Evolutionary conservation across 2,113 vertebrate species (phyloP).

Genomic region (Orientallactaga bullata): DNA sequence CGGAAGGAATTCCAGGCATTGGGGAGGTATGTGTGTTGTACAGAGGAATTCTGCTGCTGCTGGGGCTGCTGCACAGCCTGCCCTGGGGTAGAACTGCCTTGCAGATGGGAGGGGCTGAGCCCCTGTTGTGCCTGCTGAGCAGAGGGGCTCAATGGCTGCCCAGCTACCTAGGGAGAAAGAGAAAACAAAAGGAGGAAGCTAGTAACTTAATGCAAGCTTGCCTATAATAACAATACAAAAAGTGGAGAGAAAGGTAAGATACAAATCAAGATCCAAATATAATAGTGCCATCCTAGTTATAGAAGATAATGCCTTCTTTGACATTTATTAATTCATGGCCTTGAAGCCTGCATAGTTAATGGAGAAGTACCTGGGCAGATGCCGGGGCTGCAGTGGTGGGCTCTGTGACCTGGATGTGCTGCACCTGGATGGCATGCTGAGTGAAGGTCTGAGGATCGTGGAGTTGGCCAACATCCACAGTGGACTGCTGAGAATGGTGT

Average conservation of each 20-base stretch:
- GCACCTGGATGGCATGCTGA: constrained; percentile 98
- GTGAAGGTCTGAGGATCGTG: constrained; percentile 96
- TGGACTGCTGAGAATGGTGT: constrained; percentile 95
- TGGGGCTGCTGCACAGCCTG: constrained; percentile 89
- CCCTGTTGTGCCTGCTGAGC: constrained; percentile 93
- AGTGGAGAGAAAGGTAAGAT: background rate
- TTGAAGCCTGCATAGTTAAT: background rate
- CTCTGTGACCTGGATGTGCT: constrained; percentile 97
- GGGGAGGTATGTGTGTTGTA: constrained; percentile 96
- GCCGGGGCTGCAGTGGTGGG: constrained; percentile 86
- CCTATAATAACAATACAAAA: background rate
- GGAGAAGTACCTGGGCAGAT: constrained; percentile 88
- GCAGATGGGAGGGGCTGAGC: constrained; percentile 93
- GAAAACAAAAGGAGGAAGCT: background rate
- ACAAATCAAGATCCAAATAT: background rate
- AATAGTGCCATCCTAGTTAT: background rate
- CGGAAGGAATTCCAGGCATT: constrained; percentile 96
- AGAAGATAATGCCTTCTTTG: background rate
- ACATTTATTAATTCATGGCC: background rate
- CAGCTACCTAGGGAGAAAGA: constrained; percentile 86
- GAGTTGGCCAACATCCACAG: constrained; percentile 96
- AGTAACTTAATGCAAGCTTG: background rate
- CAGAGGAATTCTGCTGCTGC: constrained; percentile 87
- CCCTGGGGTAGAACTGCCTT: constrained; percentile 87
- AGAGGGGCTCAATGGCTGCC: constrained; percentile 94